phyloP scores from a whole-genome alignment of 2,113 vertebrate genomes.

The Gymnogyps californianus region DNA sequence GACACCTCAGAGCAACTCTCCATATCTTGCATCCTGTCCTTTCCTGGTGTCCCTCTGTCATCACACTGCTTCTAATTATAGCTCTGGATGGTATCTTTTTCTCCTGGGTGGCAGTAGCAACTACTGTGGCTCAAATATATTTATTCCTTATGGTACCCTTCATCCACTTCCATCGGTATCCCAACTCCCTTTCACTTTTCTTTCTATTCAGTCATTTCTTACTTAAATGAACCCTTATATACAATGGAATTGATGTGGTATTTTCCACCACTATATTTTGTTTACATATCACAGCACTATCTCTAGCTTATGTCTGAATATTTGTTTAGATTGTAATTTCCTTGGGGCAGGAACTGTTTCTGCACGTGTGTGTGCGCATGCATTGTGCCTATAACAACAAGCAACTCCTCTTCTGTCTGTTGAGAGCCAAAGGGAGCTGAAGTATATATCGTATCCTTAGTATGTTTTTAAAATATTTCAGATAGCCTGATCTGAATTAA shows the following conservation, averaged over 20 bases:
- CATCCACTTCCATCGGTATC: neutral
- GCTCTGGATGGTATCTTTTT: neutral
- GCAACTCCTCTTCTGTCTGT: neutral
- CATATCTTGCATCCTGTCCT: neutral
- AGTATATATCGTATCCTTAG: neutral
- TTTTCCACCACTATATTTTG: neutral
- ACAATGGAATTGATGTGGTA: neutral
- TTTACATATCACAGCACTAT: neutral
- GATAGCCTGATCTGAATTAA: neutral
- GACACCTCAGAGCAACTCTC: neutral
- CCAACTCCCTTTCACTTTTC: neutral
- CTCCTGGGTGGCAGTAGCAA: neutral
- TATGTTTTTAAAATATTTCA: neutral
- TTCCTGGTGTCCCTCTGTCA: neutral
- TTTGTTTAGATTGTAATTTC: neutral
- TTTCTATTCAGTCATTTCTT: neutral
- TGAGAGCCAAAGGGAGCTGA: neutral
- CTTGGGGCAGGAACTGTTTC: neutral
- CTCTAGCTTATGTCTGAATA: neutral
- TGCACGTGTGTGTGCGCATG: rapidly evolving
- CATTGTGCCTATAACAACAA: neutral
- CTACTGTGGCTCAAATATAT: neutral
- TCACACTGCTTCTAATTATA: neutral
- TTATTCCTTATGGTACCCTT: neutral
- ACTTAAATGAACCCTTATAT: neutral